Base-by-base conservation (phyloP, 92 coral and sea anemone genomes). In the Bergia puertoricense region DNA sequence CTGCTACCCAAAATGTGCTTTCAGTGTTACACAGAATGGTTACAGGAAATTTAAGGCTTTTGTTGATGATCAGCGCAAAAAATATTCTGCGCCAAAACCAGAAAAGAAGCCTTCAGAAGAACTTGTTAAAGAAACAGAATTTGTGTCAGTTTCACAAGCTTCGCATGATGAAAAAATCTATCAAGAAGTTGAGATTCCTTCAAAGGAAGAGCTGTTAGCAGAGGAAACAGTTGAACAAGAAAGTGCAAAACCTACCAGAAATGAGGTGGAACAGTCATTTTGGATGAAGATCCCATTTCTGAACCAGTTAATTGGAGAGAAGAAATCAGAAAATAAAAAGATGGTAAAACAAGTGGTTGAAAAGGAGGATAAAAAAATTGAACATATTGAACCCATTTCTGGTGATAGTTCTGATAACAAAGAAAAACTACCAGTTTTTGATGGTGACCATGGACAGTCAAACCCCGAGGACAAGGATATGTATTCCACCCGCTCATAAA, bases 381-480 rank as follows among this genome's bases (percentile, higher is more conserved):
- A 37, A 56, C 46, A 57, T 46, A 73, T 80, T 80, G 85, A 80
- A 4, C 73, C 93, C 39, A 86, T 86, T 22, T 82, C 81, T 23
- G 81, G 77, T 10, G 56, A 44, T 22, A 36, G 67, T 43, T 59
- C 88, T 23, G 91, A 89, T 8, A 82, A 66, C 67, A 66, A 77
- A 51, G 75, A 85, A 36, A 66, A 79, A 15, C 74, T 39, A 42
- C 89, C 59, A 76, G 89, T 43, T 37, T 45, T 93, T 6, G 90
- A 77, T 22, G 99, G 96, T 45, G 98, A 95, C 71, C 91, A 88
- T 44, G 99, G 99, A 2, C 97, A 94, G 86, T 95, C 99, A 3
- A 94, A 93, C 86, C 98, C 98, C 11, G 98, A 94, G 75, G 99
- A 97, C 84, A 97, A 97, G 65, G 99, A 97, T 81, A 94, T 97